Evolutionary conservation across 2,888 invertebrate genomes (phyloP), one percentile per base, ranked within the genome.

Genomic region (Dermolepida albohirtum): DNA sequence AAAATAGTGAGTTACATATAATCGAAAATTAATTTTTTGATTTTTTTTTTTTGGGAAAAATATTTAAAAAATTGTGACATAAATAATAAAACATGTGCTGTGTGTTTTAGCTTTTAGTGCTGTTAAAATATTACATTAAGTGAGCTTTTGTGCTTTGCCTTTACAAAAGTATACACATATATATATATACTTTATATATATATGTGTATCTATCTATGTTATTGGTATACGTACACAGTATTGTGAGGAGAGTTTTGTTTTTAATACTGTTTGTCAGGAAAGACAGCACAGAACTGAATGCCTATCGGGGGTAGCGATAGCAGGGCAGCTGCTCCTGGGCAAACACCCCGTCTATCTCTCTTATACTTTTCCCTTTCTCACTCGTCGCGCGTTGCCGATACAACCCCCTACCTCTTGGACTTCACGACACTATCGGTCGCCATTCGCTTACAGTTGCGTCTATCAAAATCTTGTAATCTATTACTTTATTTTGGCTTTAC

Each of bases 261-360:
- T 69, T 79, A 78, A 76, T 75, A 75, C 78, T 79, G 78, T 78
- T 77, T 80, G 71, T 76, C 77, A 76, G 73, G 75, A 74, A 75
- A 75, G 78, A 73, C 78, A 77, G 79, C 78, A 79, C 78, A 79
- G 80, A 78, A 82, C 82, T 82, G 69, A 78, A 78, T 72, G 74
- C 78, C 76, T 67, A 66, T 65, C 68, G 78, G 78, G 79, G 79
- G 79, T 79, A 80, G 80, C 80, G 79, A 78, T 76, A 76, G 77
- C 73, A 75, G 76, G 75, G 76, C 78, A 76, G 77, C 77, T 75
- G 80, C 78, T 80, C 81, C 80, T 80, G 80, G 80, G 79, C 79
- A 79, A 79, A 72, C 75, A 75, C 73, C 75, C 76, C 74, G 64
- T 67, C 68, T 73, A 68, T 75, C 76, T 75, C 75, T 65, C 75